Base-by-base conservation (phyloP, 2,888 invertebrate genomes). In the Epistrophe grossulariae region DNA sequence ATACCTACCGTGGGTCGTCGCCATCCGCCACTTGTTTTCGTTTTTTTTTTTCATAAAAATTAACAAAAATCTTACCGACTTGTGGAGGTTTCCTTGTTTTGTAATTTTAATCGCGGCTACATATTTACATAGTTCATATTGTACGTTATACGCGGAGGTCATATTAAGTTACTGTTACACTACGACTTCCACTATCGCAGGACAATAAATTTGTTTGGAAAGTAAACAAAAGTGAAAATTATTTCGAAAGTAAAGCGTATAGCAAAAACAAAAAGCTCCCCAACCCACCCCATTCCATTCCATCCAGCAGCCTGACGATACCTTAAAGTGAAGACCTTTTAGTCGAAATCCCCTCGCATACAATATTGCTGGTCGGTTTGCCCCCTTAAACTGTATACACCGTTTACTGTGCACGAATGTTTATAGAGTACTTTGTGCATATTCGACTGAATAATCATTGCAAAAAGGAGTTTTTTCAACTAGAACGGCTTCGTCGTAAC, bases 391-490 rank as follows among this genome's bases (percentile, higher is more conserved):
- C 43, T 57, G 62, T 45, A 71, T 45, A 38, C 68, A 40, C 55
- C 70, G 55, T 52, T 31, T 70, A 35, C 35, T 35, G 35, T 35
- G 35, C 76, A 70, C 24, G 43, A 70, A 55, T 71, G 55, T 70
- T 70, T 55, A 70, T 70, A 79, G 48, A 76, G 79, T 82, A 82
- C 87, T 87, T 76, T 87, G 87, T 87, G 87, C 82, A 87, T 72
- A 87, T 87, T 72, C 87, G 74, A 83, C 76, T 87, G 87, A 87
- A 77, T 87, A 83, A 87, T 87, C 76, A 87, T 87, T 68, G 87
- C 74, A 79, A 83, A 85, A 87, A 87, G 87, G 87, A 87, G 87
- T 83, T 76, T 79, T 78, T 79, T 83, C 87, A 83, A 87, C 87
- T 83, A 87, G 87, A 87, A 87, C 87, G 87, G 87, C 87, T 87